Evolutionary conservation across 1,140 invertebrate species (phyloP).

Genomic region (Ips nitidus): DNA sequence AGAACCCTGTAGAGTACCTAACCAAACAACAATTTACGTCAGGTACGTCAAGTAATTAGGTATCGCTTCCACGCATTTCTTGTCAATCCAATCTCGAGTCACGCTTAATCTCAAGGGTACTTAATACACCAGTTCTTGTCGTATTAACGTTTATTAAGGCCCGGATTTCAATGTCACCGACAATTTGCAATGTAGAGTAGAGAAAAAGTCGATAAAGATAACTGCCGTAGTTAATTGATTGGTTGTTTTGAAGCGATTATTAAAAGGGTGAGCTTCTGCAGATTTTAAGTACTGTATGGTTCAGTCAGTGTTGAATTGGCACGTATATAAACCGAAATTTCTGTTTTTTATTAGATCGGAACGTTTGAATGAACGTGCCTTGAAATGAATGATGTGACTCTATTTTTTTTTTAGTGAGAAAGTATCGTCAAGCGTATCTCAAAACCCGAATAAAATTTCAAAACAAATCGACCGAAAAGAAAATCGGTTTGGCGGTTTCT

Average conservation of each 20-base stretch:
- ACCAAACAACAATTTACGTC: conserved; percentile 2
- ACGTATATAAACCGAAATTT: conserved; percentile 8
- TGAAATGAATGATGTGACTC: conserved; percentile 6
- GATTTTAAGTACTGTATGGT: too few relatives aligned
- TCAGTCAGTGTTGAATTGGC: conserved; percentile 2
- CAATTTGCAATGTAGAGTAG: conserved; percentile 4
- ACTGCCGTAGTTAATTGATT: not conserved
- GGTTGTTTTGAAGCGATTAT: not conserved
- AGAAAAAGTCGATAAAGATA: not conserved
- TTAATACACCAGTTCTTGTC: conserved; percentile 17
- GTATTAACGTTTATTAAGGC: conserved; percentile 13
- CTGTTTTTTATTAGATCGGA: conserved; percentile 4
- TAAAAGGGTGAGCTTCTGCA: not conserved
- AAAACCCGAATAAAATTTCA: conserved; percentile 1
- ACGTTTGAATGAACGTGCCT: conserved; percentile 16
- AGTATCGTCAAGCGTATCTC: conserved; percentile 5
- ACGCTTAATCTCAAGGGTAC: conserved; percentile 9
- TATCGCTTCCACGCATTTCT: conserved; percentile 17
- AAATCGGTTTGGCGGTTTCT: conserved; percentile 1
- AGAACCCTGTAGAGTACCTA: not conserved
- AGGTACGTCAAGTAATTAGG: conserved; percentile 15
- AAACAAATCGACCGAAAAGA: conserved; percentile 15
- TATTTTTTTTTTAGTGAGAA: conserved; percentile 18
- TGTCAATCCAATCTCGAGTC: conserved; percentile 17
- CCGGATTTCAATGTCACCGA: conserved; percentile 5